Percentiles rank a stretch among this genome's conserved stretches.
These are phyloP conservation scores for Eupleurogrammus muticus DNA, from an alignment of 2,797 vertebrate species.

Conservation along the genomic window DNA sequence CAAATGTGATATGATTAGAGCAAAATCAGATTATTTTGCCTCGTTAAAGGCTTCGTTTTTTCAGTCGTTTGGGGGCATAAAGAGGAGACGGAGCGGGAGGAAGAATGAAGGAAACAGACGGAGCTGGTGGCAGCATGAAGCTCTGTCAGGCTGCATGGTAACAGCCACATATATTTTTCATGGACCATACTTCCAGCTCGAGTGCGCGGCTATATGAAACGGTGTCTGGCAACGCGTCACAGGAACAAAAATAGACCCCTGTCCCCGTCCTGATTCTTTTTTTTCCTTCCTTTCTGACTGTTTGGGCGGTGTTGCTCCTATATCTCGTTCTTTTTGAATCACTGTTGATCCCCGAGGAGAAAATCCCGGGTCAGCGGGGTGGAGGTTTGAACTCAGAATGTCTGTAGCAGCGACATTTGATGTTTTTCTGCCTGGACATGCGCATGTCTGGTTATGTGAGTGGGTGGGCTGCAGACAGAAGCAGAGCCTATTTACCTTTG, in stretches of 20 bases:
- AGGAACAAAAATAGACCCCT: conserved; percentile 68
- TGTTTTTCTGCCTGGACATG: background rate
- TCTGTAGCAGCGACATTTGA: conserved; percentile 1
- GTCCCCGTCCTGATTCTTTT: conserved; percentile 44
- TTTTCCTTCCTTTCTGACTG: conserved; percentile 1
- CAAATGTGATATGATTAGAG: conserved; percentile 43
- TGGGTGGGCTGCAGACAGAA: conserved; percentile 7
- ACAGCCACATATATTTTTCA: conserved; percentile 78
- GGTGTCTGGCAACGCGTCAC: conserved; percentile 51
- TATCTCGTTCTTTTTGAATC: conserved; percentile 28
- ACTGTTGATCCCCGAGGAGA: conserved; percentile 37
- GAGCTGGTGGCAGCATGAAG: conserved; percentile 19
- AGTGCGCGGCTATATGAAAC: conserved; percentile 55
- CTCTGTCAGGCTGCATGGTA: conserved; percentile 47
- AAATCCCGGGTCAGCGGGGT: conserved; percentile 20
- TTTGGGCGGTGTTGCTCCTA: conserved; percentile 20
- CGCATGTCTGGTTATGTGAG: background rate
- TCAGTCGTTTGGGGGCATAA: background rate
- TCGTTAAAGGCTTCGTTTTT: conserved; percentile 44
- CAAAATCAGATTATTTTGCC: conserved; percentile 45
- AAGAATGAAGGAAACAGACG: conserved; percentile 8
- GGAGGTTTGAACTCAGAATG: conserved; percentile 6
- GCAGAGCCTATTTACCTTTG: conserved; percentile 1
- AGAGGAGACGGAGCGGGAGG: background rate
- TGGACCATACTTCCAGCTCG: conserved; percentile 47